Evolutionary conservation across 2,888 invertebrate genomes (phyloP), one percentile per base, ranked within the genome.

Genomic region (Artemia sinica): DNA sequence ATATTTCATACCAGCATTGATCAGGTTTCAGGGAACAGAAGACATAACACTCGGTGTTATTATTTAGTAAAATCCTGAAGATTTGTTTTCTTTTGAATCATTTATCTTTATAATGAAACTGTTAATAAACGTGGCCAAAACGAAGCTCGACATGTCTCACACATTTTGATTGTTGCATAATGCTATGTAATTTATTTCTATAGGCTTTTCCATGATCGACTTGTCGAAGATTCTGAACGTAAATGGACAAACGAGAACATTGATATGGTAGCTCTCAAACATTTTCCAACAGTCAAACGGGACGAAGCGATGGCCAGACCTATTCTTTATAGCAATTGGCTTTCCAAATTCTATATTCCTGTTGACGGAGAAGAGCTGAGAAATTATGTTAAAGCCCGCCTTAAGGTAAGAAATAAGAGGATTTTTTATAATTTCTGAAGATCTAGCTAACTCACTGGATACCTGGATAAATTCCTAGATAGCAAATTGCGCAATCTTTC

Each of bases 231-330:
- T 73, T 81, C 86, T 0, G 98, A 99, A 78, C 84, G 98, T 67
- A 84, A 86, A 69, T 99, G 98, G 98, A 99, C 98, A 4, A 96
- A 97, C 77, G 93, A 96, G 75, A 92, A 96, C 76, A 93, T 99
- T 72, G 94, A 98, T 77, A 83, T 83, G 51, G 91, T 94, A 0
- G 94, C 90, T 3, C 81, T 90, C 78, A 91, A 90, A 78, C 94
- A 97, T 81, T 99, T 99, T 84, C 91, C 93, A 72, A 87, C 87
- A 72, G 86, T 92, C 68, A 87, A 91, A 76, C 81, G 83, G 71
- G 88, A 92, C 69, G 86, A 86, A 74, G 90, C 97, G 0, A 81
- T 99, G n/a, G 82, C 83, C 66, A 83, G 97, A 69, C 98, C 98
- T 0, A 96, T 99, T 73, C 82, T 99, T 49, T 99, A 96, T 83